Conservation (phyloP, 2,113 vertebrate species). For the Paramormyrops kingsleyae region DNA sequence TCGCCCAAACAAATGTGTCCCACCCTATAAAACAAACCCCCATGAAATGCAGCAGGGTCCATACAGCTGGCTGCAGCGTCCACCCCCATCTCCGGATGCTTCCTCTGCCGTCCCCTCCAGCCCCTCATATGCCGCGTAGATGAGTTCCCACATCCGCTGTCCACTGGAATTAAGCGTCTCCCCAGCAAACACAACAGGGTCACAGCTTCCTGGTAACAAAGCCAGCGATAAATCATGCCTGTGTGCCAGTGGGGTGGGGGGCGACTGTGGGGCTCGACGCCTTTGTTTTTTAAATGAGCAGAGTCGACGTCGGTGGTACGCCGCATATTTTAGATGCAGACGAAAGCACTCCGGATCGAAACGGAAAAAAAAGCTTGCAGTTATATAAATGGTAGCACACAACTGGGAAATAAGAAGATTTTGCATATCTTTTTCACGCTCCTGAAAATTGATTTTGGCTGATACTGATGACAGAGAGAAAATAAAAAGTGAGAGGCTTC, state of each 20-base stretch:
- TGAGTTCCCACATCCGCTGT: constrained; percentile 51
- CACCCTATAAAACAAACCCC: background rate
- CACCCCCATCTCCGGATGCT: background rate
- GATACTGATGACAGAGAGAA: constrained; percentile 46
- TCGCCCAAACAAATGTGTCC: background rate
- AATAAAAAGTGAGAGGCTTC: constrained; percentile 43
- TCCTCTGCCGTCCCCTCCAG: background rate
- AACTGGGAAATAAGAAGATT: constrained; percentile 14
- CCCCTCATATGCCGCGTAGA: constrained; percentile 20
- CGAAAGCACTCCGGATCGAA: constrained; percentile 31
- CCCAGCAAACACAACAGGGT: constrained; percentile 41
- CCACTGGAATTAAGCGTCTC: constrained; percentile 41
- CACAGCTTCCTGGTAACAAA: constrained; percentile 51
- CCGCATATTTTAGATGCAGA: constrained; percentile 51
- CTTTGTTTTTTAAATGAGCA: constrained; percentile 54
- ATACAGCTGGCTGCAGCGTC: background rate
- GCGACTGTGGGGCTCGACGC: constrained; percentile 19
- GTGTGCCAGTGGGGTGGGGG: background rate
- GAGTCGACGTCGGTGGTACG: constrained; percentile 47
- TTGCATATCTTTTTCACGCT: constrained; percentile 46
- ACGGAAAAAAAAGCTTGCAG: constrained; percentile 19
- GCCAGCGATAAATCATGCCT: constrained; percentile 53
- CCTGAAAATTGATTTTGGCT: constrained; percentile 50
- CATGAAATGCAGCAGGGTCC: background rate
- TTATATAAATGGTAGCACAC: constrained; percentile 31